Evolutionary conservation across 2,888 invertebrate species (phyloP).

Genomic region (Cacoxenus indagator): DNA sequence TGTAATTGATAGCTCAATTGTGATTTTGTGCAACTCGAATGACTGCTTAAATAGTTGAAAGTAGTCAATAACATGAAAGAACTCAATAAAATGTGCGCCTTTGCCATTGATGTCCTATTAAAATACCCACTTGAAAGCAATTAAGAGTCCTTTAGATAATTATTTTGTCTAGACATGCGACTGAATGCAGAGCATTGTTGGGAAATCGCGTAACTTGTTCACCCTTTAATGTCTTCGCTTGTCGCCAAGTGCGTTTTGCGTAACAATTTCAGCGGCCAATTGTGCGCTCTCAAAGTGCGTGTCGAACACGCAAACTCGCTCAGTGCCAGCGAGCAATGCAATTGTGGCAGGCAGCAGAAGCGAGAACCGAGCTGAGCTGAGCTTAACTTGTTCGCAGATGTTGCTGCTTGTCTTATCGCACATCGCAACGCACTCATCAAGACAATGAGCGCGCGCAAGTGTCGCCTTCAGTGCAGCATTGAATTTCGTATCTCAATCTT

Average conservation of each 20-base stretch:
- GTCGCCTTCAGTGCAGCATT: conserved; percentile 44
- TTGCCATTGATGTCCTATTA: neutral
- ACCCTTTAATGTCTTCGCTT: conserved; percentile 16
- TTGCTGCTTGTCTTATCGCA: conserved; percentile 51
- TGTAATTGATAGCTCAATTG: no score
- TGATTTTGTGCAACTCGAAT: no score
- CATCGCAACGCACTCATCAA: conserved; percentile 61
- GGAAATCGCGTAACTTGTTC: no score
- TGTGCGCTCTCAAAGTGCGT: no score
- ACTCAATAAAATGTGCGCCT: conserved; percentile 39
- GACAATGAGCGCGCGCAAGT: conserved; percentile 43
- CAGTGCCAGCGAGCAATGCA: conserved; percentile 19
- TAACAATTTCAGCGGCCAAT: conserved; percentile 56
- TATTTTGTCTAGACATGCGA: conserved; percentile 12
- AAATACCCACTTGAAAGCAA: conserved; percentile 54
- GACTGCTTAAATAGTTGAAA: conserved; percentile 6
- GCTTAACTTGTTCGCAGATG: conserved; percentile 53
- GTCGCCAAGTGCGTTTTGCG: conserved; percentile 45
- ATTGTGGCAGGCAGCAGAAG: neutral
- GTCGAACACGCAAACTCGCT: conserved; percentile 36
- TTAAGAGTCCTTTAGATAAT: conserved; percentile 61
- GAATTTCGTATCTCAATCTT: conserved; percentile 58
- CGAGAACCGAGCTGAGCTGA: conserved; percentile 35
- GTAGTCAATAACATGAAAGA: conserved; percentile 23
- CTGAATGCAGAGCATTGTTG: neutral